These are phyloP conservation scores for Lithophane ornitopus DNA, from an alignment of 2,888 invertebrate genomes.

Conservation along the genomic window DNA sequence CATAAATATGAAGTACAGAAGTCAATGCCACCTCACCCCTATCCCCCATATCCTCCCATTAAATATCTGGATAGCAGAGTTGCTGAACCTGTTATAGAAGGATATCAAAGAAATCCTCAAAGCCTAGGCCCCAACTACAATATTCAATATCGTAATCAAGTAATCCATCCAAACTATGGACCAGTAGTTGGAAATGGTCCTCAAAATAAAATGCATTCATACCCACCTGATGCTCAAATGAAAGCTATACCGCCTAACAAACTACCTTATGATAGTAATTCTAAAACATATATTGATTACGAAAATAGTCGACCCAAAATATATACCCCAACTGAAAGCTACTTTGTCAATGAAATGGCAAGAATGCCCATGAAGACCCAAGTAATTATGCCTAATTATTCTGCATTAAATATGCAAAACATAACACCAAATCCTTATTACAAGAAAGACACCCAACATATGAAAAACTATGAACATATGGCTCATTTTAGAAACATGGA, in stretches of 20 bases:
- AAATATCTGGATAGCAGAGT: conserved; percentile 85
- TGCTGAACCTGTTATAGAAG: conserved; percentile 80
- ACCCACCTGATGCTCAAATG: conserved; percentile 75
- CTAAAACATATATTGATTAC: conserved; percentile 83
- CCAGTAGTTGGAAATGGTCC: conserved; percentile 78
- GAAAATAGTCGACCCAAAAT: conserved; percentile 79
- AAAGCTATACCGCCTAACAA: conserved; percentile 80
- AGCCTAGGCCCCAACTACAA: conserved; percentile 72
- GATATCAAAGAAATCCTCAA: conserved; percentile 83
- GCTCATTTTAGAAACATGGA: conserved; percentile 81
- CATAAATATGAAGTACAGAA: conserved; percentile 86
- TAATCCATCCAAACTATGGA: conserved; percentile 82
- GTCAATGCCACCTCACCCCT: conserved; percentile 79
- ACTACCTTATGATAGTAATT: conserved; percentile 79
- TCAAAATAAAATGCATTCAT: conserved; percentile 82
- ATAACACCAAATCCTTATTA: conserved; percentile 80
- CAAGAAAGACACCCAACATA: conserved; percentile 78
- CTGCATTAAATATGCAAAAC: conserved; percentile 78
- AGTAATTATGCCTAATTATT: conserved; percentile 79
- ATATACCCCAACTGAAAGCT: conserved; percentile 78
- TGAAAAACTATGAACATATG: conserved; percentile 83
- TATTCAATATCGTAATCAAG: conserved; percentile 80
- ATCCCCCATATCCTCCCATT: conserved; percentile 80
- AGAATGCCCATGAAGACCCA: conserved; percentile 79
- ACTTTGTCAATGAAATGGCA: conserved; percentile 81